Evolutionary conservation across 2,113 vertebrate genomes (phyloP).

Genomic region (Vidua macroura): DNA sequence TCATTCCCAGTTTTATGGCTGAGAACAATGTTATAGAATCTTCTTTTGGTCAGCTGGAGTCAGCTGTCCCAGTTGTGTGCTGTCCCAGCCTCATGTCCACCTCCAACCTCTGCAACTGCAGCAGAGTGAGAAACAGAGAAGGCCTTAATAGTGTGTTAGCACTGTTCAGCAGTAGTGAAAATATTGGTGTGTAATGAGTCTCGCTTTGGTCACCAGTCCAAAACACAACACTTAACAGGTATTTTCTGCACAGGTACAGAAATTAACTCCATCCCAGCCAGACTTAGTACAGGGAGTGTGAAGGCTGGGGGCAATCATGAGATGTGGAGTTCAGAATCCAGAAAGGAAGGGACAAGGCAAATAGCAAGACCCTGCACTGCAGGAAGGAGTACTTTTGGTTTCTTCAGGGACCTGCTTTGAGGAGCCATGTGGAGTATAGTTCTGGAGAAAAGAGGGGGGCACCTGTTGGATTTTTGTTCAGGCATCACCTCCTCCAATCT

Average conservation of each 20-base stretch:
- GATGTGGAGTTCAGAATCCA: neutral
- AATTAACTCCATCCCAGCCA: neutral
- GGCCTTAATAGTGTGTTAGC: neutral
- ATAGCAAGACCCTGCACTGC: neutral
- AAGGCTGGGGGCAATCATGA: neutral
- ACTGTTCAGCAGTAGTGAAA: neutral
- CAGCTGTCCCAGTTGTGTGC: neutral
- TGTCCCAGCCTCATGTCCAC: neutral
- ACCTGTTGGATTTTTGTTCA: neutral
- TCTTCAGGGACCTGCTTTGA: neutral
- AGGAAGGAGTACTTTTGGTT: neutral
- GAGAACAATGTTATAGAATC: neutral
- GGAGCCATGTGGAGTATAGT: neutral
- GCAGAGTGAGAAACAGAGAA: neutral
- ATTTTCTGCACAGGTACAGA: neutral
- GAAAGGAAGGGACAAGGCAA: neutral
- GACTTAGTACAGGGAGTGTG: neutral
- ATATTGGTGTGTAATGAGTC: neutral
- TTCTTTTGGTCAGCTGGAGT: neutral
- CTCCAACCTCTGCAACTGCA: neutral
- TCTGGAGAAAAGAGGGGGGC: neutral
- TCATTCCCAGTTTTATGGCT: neutral
- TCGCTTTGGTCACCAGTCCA: neutral
- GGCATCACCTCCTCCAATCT: neutral
- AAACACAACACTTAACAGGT: neutral